These are phyloP conservation scores for Entelurus aequoreus DNA, from an alignment of 2,113 vertebrate genomes.

Conservation along the genomic window DNA sequence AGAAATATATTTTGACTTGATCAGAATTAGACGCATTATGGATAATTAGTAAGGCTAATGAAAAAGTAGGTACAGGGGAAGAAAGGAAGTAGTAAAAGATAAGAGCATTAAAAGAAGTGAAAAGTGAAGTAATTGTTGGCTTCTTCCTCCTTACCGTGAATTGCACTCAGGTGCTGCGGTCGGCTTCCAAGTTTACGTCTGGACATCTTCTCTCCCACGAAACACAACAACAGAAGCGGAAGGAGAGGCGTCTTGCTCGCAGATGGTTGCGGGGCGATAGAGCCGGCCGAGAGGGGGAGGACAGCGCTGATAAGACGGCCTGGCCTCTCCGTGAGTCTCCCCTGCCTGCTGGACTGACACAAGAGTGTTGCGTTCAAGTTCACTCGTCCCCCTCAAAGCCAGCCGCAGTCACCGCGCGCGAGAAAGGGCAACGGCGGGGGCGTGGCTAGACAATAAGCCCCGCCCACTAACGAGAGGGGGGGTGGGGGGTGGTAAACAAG, in stretches of 20 bases:
- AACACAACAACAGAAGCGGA: conserved; percentile 6
- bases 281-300: neutral
- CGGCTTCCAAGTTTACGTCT: conserved; percentile 78
- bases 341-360: conserved; percentile 42
- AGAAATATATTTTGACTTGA: too few species aligned
- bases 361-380: conserved; percentile 73
- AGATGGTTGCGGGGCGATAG: neutral
- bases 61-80: too few species aligned
- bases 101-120: too few species aligned
- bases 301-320: conserved; percentile 19
- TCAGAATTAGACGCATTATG: too few species aligned
- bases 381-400: conserved; percentile 46
- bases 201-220: conserved; percentile 63
- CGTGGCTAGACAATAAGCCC: conserved; percentile 60
- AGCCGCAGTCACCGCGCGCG: conserved; percentile 18
- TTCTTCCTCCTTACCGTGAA: conserved; percentile 65
- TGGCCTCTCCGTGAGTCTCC: conserved; percentile 15
- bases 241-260: neutral
- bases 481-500: too few species aligned
- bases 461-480: conserved; percentile 22
- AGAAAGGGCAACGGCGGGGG: conserved; percentile 55
- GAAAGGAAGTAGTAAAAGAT: too few species aligned
- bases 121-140: too few species aligned
- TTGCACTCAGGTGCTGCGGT: conserved; percentile 76
- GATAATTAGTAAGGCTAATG: too few species aligned